These are phyloP conservation scores for Pheosia tremula DNA, from an alignment of 2,888 invertebrate species.

Conservation along the genomic window DNA sequence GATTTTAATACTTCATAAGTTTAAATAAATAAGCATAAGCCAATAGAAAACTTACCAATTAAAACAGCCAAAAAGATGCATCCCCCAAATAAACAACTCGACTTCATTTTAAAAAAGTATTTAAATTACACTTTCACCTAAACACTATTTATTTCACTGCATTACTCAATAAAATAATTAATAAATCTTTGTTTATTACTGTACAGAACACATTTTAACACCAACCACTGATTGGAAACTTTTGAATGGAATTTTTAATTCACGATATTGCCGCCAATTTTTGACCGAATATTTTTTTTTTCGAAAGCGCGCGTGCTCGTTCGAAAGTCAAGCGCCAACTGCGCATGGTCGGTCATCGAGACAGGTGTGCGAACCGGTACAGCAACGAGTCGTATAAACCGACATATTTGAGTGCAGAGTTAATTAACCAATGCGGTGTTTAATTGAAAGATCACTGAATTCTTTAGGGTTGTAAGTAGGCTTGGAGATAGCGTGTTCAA, in stretches of 20 bases:
- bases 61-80: constrained; percentile 59
- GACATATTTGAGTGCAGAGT: constrained; percentile 47
- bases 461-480: constrained; percentile 25
- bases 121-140: constrained; percentile 74
- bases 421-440: constrained; percentile 42
- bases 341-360: constrained; percentile 61
- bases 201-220: constrained; percentile 43
- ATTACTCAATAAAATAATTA: constrained; percentile 42
- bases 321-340: constrained; percentile 80
- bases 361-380: constrained; percentile 63
- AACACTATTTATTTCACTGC: constrained; percentile 57
- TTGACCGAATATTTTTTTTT: constrained; percentile 34
- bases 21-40: no score
- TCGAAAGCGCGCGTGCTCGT: constrained; percentile 56
- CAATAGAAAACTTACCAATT: constrained; percentile 59
- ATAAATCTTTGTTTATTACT: constrained; percentile 22
- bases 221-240: constrained; percentile 26
- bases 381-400: constrained; percentile 55
- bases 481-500: constrained; percentile 8
- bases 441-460: constrained; percentile 35
- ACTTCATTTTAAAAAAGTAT: constrained; percentile 66
- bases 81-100: constrained; percentile 57
- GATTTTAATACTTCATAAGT: no score
- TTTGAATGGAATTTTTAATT: constrained; percentile 22
- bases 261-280: constrained; percentile 47